Base-by-base conservation (phyloP, 2,888 invertebrate species). In the Acleris literana region DNA sequence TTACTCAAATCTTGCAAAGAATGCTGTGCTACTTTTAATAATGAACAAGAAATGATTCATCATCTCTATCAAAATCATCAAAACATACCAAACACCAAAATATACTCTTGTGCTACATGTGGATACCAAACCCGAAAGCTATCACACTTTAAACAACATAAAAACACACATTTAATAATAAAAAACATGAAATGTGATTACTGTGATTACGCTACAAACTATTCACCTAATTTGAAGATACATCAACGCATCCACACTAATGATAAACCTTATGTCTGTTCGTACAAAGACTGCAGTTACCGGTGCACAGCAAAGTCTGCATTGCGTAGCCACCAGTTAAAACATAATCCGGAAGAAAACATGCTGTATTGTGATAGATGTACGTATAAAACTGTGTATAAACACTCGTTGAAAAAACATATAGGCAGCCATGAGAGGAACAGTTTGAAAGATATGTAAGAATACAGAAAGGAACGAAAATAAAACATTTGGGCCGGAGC, bases 291-390 rank as follows among this genome's bases (percentile, higher is more conserved):
- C 9, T 83, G 82, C 61, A 39, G 16, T 4, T 81, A 78, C 29
- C 60, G 52, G 3, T 71, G 76, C 55, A 49, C 74, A 16, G 71
- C 83, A 0, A 77, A 75, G 57, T 77, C 84, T 3, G 81, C 76
- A 0, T 70, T 86, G 7, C 70, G 68, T n/a, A 83, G 79, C 63
- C 86, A 86, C 68, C 49, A 69, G 48, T 62, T 84, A 6, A 80
- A 77, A 68, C 86, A 86, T 72, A 68, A 76, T 53, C 79, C 74
- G 1, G 69, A 74, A 3, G 69, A 72, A n/a, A 76, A 83, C 63
- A 74, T 77, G 71, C 39, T 81, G 9, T 81, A 77, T 53, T 86
- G 86, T 77, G 86, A 85, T 69, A 79, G 80, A 69, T 86, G 86
- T 65, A 77, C 71, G 61, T 86, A 85, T 60, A 77, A 72, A 44